Conservation (phyloP, 1,140 invertebrate species). For the Vollenhovia emeryi region DNA sequence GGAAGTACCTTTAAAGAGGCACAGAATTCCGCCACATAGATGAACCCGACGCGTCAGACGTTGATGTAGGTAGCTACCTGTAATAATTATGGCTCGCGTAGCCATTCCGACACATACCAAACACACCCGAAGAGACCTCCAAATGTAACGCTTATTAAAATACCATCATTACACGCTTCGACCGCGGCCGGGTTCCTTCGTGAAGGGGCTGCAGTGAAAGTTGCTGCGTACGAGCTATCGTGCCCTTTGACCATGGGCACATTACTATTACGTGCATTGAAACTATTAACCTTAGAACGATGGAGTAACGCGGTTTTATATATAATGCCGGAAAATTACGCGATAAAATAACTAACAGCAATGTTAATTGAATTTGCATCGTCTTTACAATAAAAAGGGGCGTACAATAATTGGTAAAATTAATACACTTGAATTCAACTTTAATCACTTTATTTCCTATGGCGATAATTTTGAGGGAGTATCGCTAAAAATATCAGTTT, state of each 20-base stretch:
- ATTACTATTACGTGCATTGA: slow-evolving; percentile 2
- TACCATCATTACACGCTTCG: slow-evolving; percentile 65
- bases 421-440: background rate
- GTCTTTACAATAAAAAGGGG: background rate
- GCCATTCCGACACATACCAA: slow-evolving; percentile 20
- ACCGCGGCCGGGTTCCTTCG: slow-evolving; percentile 47
- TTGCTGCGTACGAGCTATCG: background rate
- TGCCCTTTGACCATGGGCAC: slow-evolving; percentile 1
- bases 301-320: background rate
- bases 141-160: slow-evolving; percentile 74
- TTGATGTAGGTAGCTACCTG: slow-evolving; percentile 59
- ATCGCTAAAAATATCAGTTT: background rate
- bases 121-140: slow-evolving; percentile 32
- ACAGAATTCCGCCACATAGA: slow-evolving; percentile 44
- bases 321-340: background rate
- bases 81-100: slow-evolving; percentile 66
- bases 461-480: background rate
- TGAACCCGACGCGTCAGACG: slow-evolving; percentile 44
- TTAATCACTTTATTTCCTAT: background rate
- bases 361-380: background rate
- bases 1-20: slow-evolving; percentile 66
- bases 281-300: slow-evolving; percentile 14
- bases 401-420: background rate
- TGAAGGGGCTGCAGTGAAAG: slow-evolving; percentile 58
- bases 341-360: background rate